Evolutionary conservation across 1,140 invertebrate species (phyloP), one percentile per base, ranked within the genome.

Genomic region (Drosophila carrolli): DNA sequence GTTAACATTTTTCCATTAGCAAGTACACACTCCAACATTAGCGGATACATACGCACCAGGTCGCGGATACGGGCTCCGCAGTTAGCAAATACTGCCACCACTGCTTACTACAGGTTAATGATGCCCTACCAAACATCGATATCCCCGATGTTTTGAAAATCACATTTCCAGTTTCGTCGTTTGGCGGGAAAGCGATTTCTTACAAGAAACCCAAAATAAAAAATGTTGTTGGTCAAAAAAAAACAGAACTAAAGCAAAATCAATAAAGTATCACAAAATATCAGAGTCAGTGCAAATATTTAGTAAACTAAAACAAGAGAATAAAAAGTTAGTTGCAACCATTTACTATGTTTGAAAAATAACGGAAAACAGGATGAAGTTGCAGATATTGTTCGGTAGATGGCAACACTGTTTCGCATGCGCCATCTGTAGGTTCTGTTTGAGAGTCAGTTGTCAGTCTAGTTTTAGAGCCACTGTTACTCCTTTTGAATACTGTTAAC

Each of bases 341-440:
- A 32, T 8, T 50, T 27, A 51, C n/a, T 35, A n/a, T 29, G 4
- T 35, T 51, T 35, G 4, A 51, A 51, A 35, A 10, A 6, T 11
- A 51, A 51, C 29, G 48, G 27, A 51, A 51, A 48, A 14, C 41
- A 35, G 40, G 19, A 35, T 35, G 38, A 41, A 37, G 53, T 16
- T 78, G 63, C 82, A 60, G 7, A 29, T 27, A 9, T 46, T 58
- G 71, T 60, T 65, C 83, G 68, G 8, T 71, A 86, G 82, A 76
- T 72, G 78, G 82, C 82, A 62, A 51, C 56, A 78, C 58, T 41
- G 35, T 40, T 27, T 35, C 51, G 74, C 70, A 60, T 44, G 75
- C 82, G 82, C 83, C 82, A 78, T 82, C 82, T 86, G 73, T 78
- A 70, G 75, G 57, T 72, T 68, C 38, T 37, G 23, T 78, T 81